phyloP scores from a whole-genome alignment of 2,797 vertebrate genomes.

The Eulemur coronatus region DNA sequence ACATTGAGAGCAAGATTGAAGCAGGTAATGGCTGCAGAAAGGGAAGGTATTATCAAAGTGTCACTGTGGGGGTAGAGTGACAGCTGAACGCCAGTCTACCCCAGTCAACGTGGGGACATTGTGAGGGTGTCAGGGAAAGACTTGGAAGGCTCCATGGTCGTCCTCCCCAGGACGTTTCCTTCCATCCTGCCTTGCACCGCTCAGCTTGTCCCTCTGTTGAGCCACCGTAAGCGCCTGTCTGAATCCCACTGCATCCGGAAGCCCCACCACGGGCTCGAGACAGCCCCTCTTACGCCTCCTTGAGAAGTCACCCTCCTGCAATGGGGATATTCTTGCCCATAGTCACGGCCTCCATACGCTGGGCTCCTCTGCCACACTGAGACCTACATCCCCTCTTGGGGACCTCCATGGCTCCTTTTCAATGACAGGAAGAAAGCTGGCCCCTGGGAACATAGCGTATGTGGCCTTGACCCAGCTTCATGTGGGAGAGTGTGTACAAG shows the following conservation, averaged over 20 bases:
- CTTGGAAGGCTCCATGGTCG: too few relatives aligned
- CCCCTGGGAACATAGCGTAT: fast-evolving
- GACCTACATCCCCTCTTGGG: fast-evolving
- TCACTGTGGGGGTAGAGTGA: neutral
- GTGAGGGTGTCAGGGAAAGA: neutral
- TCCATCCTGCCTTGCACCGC: fast-evolving
- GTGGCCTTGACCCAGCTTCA: neutral
- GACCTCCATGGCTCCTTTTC: neutral
- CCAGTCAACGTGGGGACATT: neutral
- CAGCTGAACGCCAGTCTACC: fast-evolving
- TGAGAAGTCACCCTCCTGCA: neutral
- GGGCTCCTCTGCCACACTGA: neutral
- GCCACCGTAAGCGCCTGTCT: fast-evolving
- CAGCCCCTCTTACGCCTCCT: neutral
- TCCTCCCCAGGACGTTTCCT: neutral
- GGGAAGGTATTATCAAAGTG: neutral
- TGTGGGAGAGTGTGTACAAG: neutral
- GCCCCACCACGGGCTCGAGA: neutral
- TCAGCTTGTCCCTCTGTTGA: neutral
- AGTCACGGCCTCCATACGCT: fast-evolving
- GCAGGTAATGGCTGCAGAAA: neutral
- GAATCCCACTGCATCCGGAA: fast-evolving
- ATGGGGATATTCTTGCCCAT: fast-evolving
- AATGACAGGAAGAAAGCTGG: neutral
- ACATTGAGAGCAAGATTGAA: neutral